Percentiles rank a stretch among this genome's conserved stretches.
Conservation (phyloP, 2,888 invertebrate genomes). For the Drosophila emarginata region DNA sequence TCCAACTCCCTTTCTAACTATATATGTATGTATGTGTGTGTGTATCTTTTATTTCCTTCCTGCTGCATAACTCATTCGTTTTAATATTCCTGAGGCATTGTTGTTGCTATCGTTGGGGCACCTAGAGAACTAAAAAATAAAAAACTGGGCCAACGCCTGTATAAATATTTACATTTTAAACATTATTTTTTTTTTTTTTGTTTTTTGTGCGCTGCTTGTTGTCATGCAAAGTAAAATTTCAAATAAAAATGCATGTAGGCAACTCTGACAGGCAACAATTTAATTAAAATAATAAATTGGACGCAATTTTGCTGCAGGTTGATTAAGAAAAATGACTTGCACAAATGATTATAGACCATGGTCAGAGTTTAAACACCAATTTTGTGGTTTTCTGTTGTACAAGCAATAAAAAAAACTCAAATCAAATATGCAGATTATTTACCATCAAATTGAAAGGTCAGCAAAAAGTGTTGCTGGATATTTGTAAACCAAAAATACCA, state of each 20-base stretch:
- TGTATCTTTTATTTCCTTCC: conserved; percentile 10
- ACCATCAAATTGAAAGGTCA: too few species aligned
- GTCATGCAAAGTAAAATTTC: conserved; percentile 13
- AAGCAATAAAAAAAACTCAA: background rate
- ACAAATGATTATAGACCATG: conserved; percentile 16
- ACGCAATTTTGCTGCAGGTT: conserved; percentile 48
- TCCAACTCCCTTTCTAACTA: background rate
- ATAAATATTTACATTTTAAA: conserved; percentile 6
- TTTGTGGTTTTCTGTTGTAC: background rate
- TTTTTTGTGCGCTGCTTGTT: conserved; percentile 26
- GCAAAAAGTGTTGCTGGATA: background rate
- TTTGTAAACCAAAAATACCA: background rate
- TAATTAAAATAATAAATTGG: conserved; percentile 73
- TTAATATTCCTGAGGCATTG: conserved; percentile 52
- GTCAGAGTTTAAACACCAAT: background rate
- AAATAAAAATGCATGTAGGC: conserved; percentile 49
- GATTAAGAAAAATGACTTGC: background rate
- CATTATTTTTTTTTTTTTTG: conserved; percentile 22
- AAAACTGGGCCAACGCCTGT: conserved; percentile 15
- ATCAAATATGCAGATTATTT: background rate
- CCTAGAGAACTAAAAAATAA: background rate
- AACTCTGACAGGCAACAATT: conserved; percentile 47
- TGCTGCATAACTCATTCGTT: conserved; percentile 58
- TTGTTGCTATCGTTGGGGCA: conserved; percentile 6
- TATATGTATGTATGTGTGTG: background rate